phyloP scores from a whole-genome alignment of 2,113 vertebrate species.

The Strix aluco region DNA sequence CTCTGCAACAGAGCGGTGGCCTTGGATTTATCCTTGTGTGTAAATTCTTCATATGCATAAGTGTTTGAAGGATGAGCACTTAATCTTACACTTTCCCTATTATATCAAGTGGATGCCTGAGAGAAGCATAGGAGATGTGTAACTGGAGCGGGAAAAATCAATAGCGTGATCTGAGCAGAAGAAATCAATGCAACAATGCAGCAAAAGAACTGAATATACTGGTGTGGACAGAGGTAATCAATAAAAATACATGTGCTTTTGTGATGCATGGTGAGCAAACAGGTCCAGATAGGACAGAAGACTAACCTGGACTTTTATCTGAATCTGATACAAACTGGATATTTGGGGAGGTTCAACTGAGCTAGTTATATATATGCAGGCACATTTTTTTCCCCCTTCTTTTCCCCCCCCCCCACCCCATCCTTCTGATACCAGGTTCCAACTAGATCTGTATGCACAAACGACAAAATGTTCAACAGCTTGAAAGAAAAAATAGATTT shows the following conservation, averaged over 20 bases:
- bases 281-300: neutral
- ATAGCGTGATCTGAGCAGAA: constrained; percentile 7
- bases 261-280: neutral
- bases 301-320: neutral
- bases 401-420: rapidly evolving
- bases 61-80: neutral
- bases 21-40: neutral
- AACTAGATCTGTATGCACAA: neutral
- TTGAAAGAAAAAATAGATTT: neutral
- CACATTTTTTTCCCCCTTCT: neutral
- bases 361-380: neutral
- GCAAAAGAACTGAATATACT: neutral
- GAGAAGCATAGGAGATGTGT: neutral
- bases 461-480: neutral
- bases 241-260: constrained; percentile 14
- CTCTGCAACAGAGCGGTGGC: neutral
- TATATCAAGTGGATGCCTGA: neutral
- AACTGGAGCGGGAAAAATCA: neutral
- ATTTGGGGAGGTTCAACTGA: neutral
- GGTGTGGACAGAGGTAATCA: neutral
- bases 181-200: constrained; percentile 47
- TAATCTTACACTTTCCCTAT: neutral
- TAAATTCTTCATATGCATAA: neutral
- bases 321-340: neutral
- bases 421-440: neutral